phyloP scores from a whole-genome alignment of 2,113 vertebrate species.

The Prunella fulvescens region DNA sequence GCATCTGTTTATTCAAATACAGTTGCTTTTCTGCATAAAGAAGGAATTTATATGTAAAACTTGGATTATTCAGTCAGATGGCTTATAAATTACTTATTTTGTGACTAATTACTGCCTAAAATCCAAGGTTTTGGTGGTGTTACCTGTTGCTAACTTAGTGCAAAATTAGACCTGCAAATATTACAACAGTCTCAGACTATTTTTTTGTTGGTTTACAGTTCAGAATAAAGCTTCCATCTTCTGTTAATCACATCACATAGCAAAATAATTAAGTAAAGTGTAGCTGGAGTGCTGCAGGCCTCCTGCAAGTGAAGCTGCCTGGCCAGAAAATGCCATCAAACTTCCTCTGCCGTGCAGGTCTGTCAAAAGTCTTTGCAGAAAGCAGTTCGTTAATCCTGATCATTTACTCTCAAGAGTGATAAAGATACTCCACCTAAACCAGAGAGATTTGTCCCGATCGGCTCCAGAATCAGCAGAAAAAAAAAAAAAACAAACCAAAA shows the following conservation, averaged over 20 bases:
- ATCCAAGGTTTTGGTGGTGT: neutral
- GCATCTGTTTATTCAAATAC: neutral
- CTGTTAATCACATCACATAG: neutral
- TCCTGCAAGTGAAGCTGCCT: neutral
- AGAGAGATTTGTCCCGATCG: neutral
- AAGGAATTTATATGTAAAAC: neutral
- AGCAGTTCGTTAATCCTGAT: neutral
- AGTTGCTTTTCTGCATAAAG: neutral
- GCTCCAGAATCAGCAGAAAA: neutral
- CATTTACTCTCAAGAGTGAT: neutral
- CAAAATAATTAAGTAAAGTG: neutral
- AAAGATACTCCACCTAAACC: neutral
- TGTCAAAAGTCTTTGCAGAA: neutral
- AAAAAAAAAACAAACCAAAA: neutral
- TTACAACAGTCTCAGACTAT: neutral
- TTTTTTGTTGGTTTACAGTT: neutral
- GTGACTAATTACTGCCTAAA: neutral
- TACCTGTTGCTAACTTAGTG: neutral
- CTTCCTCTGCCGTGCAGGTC: neutral
- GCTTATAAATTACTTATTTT: neutral
- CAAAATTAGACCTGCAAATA: neutral
- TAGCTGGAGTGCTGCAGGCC: conserved; percentile 7
- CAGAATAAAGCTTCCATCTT: neutral
- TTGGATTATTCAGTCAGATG: neutral
- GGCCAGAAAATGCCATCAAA: neutral